Evolutionary conservation across 1,140 invertebrate species (phyloP).

Genomic region (Harpegnathos saltator): DNA sequence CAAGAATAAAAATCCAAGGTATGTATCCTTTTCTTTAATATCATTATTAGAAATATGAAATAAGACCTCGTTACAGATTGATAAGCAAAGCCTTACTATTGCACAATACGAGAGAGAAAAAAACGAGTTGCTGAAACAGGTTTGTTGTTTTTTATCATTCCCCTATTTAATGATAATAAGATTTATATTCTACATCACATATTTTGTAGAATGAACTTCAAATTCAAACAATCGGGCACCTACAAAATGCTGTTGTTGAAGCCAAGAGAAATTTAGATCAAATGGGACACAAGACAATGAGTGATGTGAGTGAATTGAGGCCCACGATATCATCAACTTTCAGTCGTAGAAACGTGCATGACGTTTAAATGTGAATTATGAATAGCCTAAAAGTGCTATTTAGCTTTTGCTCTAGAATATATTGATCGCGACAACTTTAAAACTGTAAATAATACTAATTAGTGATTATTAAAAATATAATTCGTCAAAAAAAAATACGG

Average conservation of each 20-base stretch:
- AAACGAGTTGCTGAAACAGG: constrained; percentile 79
- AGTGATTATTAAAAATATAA: constrained; percentile 50
- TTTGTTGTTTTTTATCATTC: constrained; percentile 56
- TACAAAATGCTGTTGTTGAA: constrained; percentile 82
- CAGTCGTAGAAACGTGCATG: constrained; percentile 84
- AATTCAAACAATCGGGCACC: constrained; percentile 83
- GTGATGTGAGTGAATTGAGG: constrained; percentile 83
- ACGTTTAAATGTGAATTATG: constrained; percentile 80
- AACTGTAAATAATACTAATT: constrained; percentile 53
- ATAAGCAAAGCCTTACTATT: constrained; percentile 76
- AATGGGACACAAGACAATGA: constrained; percentile 80
- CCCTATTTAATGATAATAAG: not conserved
- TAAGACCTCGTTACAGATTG: constrained; percentile 76
- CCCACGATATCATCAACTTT: constrained; percentile 80
- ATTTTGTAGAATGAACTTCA: constrained; percentile 81
- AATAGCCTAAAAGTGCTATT: constrained; percentile 43
- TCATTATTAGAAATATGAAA: constrained; percentile 20
- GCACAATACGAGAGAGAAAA: constrained; percentile 79
- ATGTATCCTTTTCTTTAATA: constrained; percentile 41
- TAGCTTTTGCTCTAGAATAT: constrained; percentile 36
- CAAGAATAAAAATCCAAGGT: constrained; percentile 58
- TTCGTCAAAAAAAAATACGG: constrained; percentile 16
- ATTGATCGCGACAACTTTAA: constrained; percentile 7
- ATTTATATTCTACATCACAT: not conserved
- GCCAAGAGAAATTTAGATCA: constrained; percentile 83